Conservation (phyloP, 2,113 vertebrate species). For the Todiramphus saurophagus region DNA sequence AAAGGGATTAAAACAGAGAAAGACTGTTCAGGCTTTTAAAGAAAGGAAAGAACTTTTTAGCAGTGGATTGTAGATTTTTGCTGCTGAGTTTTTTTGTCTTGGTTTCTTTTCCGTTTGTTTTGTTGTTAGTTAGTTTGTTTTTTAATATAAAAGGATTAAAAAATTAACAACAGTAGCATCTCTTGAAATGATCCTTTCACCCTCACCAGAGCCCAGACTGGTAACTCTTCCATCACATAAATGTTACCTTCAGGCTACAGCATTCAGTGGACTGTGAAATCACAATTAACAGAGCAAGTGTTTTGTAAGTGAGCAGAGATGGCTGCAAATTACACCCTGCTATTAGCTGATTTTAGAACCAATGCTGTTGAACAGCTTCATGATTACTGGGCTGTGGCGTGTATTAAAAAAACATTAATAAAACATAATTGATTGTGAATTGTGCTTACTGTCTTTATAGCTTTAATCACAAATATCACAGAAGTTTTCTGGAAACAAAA, state of each 20-base stretch:
- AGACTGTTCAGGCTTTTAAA: not conserved
- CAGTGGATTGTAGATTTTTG: not conserved
- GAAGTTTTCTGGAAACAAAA: constrained; percentile 45
- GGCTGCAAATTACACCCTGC: constrained; percentile 74
- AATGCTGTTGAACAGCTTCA: constrained; percentile 47
- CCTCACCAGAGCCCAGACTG: not conserved
- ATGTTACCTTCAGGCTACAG: constrained; percentile 62
- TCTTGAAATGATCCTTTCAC: not conserved
- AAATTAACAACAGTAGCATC: not conserved
- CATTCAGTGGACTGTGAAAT: constrained; percentile 74
- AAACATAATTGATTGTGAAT: constrained; percentile 71
- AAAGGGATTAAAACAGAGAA: not conserved
- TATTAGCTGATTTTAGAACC: constrained; percentile 72
- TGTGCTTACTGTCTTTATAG: constrained; percentile 34
- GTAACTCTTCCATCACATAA: constrained; percentile 48
- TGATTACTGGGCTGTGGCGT: constrained; percentile 66
- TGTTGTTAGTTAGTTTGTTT: not conserved
- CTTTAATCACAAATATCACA: constrained; percentile 47
- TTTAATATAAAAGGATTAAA: not conserved
- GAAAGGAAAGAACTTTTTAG: not conserved
- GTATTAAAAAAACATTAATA: constrained; percentile 75
- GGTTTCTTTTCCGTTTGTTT: too few relatives aligned
- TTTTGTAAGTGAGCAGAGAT: constrained; percentile 74
- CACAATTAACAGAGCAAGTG: constrained; percentile 79
- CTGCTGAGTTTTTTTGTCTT: not conserved